Evolutionary conservation across 2,113 vertebrate genomes (phyloP).

Genomic region (Caranx melampygus): DNA sequence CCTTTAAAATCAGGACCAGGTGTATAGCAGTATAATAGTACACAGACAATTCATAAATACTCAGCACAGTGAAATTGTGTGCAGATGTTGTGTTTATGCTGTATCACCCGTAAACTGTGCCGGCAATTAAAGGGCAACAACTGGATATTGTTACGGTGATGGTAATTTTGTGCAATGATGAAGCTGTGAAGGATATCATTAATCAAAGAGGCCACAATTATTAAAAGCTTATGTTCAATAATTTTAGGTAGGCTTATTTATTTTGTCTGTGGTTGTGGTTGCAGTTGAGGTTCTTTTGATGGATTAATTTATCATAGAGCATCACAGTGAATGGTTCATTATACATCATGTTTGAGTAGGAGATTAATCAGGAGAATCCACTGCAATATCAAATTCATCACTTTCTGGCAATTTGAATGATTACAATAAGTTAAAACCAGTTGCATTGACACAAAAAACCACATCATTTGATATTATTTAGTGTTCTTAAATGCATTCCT

Average conservation of each 20-base stretch:
- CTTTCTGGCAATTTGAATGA: background rate
- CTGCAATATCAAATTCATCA: background rate
- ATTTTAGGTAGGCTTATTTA: background rate
- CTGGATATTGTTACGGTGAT: background rate
- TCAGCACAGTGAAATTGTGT: background rate
- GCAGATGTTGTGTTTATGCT: background rate
- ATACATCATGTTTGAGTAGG: background rate
- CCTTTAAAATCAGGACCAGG: background rate
- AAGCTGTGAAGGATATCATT: constrained; percentile 2
- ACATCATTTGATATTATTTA: background rate
- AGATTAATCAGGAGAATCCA: background rate
- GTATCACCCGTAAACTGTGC: background rate
- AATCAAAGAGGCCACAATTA: constrained; percentile 6
- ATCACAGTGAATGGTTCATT: background rate
- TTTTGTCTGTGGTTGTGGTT: background rate
- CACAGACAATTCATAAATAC: background rate
- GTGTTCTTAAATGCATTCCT: background rate
- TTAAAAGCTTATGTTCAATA: background rate
- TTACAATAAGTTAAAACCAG: background rate
- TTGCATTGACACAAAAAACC: background rate
- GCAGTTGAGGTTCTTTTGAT: background rate
- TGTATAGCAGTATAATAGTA: background rate
- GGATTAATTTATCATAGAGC: background rate
- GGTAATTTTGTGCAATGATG: background rate
- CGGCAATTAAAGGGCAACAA: background rate